A percentile compares a stretch with the other conserved stretches of the same genome.
These are phyloP conservation scores for Karalla daura DNA, from an alignment of 2,797 vertebrate species.

Conservation along the genomic window DNA sequence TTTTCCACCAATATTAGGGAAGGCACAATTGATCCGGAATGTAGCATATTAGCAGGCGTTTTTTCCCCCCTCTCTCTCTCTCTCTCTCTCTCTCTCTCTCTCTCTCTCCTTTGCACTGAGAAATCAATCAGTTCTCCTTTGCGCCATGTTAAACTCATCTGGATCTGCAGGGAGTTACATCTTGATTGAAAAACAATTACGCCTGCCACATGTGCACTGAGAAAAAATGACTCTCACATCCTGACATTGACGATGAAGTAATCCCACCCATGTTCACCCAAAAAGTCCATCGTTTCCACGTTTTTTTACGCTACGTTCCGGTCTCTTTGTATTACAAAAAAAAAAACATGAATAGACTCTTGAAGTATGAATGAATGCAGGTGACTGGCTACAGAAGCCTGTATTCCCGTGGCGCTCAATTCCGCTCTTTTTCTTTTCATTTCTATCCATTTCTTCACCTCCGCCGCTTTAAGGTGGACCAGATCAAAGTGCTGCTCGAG, in stretches of 20 bases:
- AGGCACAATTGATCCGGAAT: conserved; percentile 42
- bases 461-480: conserved; percentile 65
- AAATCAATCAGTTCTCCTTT: conserved; percentile 43
- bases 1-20: conserved; percentile 18
- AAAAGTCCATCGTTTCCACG: conserved; percentile 17
- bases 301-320: conserved; percentile 13
- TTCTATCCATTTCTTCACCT: conserved; percentile 47
- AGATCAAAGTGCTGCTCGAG: conserved; percentile 74
- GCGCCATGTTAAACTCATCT: conserved; percentile 56
- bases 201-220: conserved; percentile 49
- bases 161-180: conserved; percentile 32
- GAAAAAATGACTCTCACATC: conserved; percentile 20
- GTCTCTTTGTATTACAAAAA: conserved; percentile 38
- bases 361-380: conserved; percentile 51
- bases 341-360: conserved; percentile 7
- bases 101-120: conserved; percentile 40
- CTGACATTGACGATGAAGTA: conserved; percentile 55
- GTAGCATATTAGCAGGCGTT: too few species aligned
- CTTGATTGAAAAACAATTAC: conserved; percentile 64
- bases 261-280: conserved; percentile 36
- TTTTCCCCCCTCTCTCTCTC: too few species aligned
- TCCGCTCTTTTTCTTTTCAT: conserved; percentile 36
- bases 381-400: conserved; percentile 60
- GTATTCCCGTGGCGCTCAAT: conserved; percentile 60
- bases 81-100: too few species aligned